Evolutionary conservation across 2,113 vertebrate genomes (phyloP), one percentile per base, ranked within the genome.

Genomic region (Mesocricetus auratus): DNA sequence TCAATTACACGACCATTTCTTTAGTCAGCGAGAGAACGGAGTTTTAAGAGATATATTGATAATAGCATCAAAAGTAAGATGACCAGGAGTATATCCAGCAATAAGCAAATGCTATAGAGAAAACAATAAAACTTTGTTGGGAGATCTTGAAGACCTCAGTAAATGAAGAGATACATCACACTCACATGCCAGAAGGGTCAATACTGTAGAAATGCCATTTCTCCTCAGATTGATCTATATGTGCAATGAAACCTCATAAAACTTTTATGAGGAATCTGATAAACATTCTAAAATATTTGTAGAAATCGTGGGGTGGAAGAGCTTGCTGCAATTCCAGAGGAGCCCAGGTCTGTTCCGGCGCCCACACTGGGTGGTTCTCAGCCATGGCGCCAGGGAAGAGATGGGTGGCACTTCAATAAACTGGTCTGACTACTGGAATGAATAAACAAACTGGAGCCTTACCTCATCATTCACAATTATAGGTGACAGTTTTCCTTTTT

Each of bases 21-120:
- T 88, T 77, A 92, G 85, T 73, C 74, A 93, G 75, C 87, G 56
- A 64, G 75, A 92, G 92, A 94, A 90, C 26, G 45, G 85, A 69
- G 71, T 86, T 86, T 92, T 64, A 94, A 92, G 58, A 88, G n/a
- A 79, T 31, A 68, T 93, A 79, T 81, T 90, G 68, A 77, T 22
- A 86, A 62, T 4, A 78, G 42, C 11, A 96, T 87, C 22, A 45
- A 45, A 90, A 86, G 39, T 75, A 86, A 86, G 82, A 92, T 93
- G 89, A 86, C 31, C 36, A 96, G 7, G 29, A 58, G 50, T 62
- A 64, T 7, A 90, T 29, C 11, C 9, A 77, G 64, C 33, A 90
- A 77, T 33, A 92, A 69, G 82, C 50, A 95, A 64, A 60, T 62
- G 5, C 45, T 86, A 50, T 4, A 78, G 53, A 94, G 47, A 78